Evolutionary conservation across 2,888 invertebrate species (phyloP).

Genomic region (Xanthia togata): DNA sequence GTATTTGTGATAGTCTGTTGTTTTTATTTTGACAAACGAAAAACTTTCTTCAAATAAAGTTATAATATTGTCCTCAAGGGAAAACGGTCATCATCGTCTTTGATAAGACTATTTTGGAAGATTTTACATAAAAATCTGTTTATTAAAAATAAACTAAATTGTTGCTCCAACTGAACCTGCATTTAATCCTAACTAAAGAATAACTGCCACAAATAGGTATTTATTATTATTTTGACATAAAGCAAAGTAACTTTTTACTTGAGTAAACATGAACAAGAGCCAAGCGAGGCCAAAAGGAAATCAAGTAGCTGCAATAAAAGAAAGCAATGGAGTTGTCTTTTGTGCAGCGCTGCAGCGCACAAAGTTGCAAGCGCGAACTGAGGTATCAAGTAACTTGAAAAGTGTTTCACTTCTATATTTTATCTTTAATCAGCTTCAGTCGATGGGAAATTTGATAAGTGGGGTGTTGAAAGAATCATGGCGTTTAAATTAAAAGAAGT

Average conservation of each 20-base stretch:
- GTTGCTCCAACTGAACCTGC: too few species aligned
- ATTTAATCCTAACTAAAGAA: too few species aligned
- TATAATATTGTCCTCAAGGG: background rate
- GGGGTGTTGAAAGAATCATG: constrained; percentile 30
- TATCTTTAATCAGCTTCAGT: constrained; percentile 59
- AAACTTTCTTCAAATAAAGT: background rate
- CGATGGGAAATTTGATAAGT: constrained; percentile 53
- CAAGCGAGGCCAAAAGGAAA: constrained; percentile 54
- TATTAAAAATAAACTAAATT: too few species aligned
- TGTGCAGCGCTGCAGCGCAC: constrained; percentile 44
- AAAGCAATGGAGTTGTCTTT: constrained; percentile 53
- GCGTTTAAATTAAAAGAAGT: constrained; percentile 16
- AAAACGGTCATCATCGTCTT: too few species aligned
- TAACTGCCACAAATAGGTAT: background rate
- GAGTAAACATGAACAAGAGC: constrained; percentile 48
- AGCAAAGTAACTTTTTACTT: constrained; percentile 37
- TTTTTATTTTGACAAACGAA: background rate
- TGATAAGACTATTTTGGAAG: too few species aligned
- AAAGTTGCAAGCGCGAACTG: constrained; percentile 58
- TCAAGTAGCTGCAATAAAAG: constrained; percentile 65
- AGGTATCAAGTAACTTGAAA: constrained; percentile 58
- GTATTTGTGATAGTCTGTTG: constrained; percentile 7
- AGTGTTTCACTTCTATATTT: constrained; percentile 56
- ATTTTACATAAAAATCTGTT: too few species aligned
- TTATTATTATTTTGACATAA: background rate